Base-by-base conservation (phyloP, 2,797 vertebrate genomes). In the Malacoraja senta region DNA sequence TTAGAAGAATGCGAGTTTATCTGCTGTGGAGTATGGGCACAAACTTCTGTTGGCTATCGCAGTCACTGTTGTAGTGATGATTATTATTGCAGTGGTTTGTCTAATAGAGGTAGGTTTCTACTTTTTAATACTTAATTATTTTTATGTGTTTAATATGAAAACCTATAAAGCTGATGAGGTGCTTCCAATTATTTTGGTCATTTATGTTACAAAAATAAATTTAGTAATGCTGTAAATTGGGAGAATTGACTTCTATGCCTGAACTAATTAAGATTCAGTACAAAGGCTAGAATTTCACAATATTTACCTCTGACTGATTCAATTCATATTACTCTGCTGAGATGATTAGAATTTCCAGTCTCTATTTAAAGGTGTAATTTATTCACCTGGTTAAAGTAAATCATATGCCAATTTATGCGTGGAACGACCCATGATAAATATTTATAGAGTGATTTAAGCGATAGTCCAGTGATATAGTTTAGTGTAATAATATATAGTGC, bases 31-130 rank as follows among this genome's bases (percentile, higher is more conserved):
- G 7, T 94, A 93, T 1, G 3, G 90, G 1, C 61, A 88, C 86
- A 93, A 83, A 84, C 17, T 95, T 0, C 91, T 95, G 74, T 24
- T 95, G 93, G 94, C 91, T 0, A 0, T 95, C 29, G 93, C 38
- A 0, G 93, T 95, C 91, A 94, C 92, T 29, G 15, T 1, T 0
- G 19, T 92, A 19, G 79, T 94, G 78, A 71, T 78, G 63, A 21
- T 93, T 72, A 84, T 93, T 35, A 24, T 95, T 61, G n/a, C 12
- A 0, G 86, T 93, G 35, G 93, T 95, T 86, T 95, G 95, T 91
- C 81, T 95, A 38, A 8, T 94, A 0, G 44, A 93, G 94, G 95
- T 96, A 95, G 95, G 95, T 38, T 74, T 74, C 71, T 72, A 38
- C 90, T 26, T 19, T 10, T 44, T 91, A 53, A 35, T 74, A 88